phyloP scores from a whole-genome alignment of 1,140 invertebrate genomes.

The Pseudomyrmex pallidus region DNA sequence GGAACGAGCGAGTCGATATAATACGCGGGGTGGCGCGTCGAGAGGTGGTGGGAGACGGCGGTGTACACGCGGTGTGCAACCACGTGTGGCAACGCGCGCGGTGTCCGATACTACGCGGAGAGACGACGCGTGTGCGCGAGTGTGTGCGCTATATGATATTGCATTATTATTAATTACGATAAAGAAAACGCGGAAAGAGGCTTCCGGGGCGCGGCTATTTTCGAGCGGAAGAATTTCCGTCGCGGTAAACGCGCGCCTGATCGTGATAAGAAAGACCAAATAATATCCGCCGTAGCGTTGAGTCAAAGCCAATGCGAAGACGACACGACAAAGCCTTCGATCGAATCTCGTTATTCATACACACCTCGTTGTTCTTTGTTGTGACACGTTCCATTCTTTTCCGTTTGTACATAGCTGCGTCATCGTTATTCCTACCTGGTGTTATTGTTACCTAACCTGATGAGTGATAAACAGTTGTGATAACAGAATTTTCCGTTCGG shows the following conservation, averaged over 20 bases:
- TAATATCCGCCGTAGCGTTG: not conserved
- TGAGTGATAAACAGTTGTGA: not conserved
- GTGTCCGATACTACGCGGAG: not conserved
- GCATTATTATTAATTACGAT: slow-evolving; percentile 25
- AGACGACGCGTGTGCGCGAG: not conserved
- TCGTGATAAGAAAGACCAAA: slow-evolving; percentile 19
- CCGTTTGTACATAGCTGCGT: not conserved
- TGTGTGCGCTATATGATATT: slow-evolving; percentile 1
- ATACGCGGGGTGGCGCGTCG: not conserved
- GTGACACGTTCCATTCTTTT: not conserved
- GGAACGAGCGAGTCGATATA: slow-evolving; percentile 56
- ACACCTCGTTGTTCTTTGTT: not conserved
- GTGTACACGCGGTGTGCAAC: slow-evolving; percentile 51
- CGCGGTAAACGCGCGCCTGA: not conserved
- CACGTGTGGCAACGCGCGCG: slow-evolving; percentile 55
- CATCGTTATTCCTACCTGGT: not conserved
- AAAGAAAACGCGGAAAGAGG: slow-evolving; percentile 20
- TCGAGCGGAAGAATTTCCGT: slow-evolving; percentile 44
- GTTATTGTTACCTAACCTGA: not conserved
- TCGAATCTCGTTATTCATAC: not conserved
- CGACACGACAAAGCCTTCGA: not conserved
- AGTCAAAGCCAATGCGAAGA: not conserved
- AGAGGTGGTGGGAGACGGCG: slow-evolving; percentile 55
- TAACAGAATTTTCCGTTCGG: not conserved
- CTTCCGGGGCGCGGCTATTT: slow-evolving; percentile 57